phyloP scores from a whole-genome alignment of 1,140 invertebrate genomes.

The Formica selysi region DNA sequence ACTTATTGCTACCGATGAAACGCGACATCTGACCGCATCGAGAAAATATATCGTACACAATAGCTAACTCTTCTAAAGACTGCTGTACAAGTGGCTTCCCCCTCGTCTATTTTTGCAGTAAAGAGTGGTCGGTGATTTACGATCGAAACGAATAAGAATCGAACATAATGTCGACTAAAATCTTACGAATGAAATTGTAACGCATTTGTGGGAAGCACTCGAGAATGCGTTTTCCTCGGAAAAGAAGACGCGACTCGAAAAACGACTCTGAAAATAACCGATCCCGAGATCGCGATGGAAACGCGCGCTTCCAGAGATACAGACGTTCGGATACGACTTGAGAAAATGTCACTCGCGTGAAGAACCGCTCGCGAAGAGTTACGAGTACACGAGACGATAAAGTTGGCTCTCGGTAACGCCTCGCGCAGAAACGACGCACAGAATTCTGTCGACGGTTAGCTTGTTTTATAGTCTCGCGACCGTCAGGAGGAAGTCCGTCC shows the following conservation, averaged over 20 bases:
- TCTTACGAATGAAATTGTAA: not conserved
- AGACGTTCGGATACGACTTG: constrained; percentile 18
- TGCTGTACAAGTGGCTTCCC: constrained; percentile 12
- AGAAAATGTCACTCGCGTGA: constrained; percentile 72
- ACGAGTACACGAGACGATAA: constrained; percentile 85
- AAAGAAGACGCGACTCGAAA: constrained; percentile 1
- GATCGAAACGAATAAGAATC: constrained; percentile 5
- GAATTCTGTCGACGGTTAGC: constrained; percentile 84
- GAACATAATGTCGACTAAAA: not conserved
- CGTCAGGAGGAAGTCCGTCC: constrained; percentile 80
- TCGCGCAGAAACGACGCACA: constrained; percentile 79
- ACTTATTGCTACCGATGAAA: constrained; percentile 1
- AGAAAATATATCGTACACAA: constrained; percentile 7
- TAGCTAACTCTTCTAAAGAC: constrained; percentile 19
- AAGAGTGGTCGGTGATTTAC: constrained; percentile 21
- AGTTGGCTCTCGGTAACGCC: constrained; percentile 82
- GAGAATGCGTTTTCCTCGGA: constrained; percentile 19
- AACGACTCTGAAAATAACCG: constrained; percentile 72
- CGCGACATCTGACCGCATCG: constrained; percentile 5
- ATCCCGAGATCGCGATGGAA: constrained; percentile 69
- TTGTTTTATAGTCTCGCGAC: constrained; percentile 84
- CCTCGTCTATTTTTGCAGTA: not conserved
- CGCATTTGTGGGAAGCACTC: not conserved
- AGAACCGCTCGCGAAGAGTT: constrained; percentile 84
- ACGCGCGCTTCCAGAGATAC: constrained; percentile 33